Conservation (phyloP, 2,797 vertebrate genomes). For the Karalla daura region DNA sequence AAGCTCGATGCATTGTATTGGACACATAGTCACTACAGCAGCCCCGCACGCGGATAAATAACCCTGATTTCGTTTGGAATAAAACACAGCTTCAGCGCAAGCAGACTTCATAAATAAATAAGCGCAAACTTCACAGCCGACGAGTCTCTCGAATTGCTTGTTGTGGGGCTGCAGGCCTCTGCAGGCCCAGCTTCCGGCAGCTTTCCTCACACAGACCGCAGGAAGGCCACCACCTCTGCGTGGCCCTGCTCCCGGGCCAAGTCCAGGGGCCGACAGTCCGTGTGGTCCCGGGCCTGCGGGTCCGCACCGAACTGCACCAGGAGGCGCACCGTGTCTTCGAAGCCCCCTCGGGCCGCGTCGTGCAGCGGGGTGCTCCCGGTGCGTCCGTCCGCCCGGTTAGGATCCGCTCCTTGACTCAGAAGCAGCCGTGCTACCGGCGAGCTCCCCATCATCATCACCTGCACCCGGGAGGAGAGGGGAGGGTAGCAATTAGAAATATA, state of each 20-base stretch:
- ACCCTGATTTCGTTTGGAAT: constrained; percentile 32
- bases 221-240: constrained; percentile 58
- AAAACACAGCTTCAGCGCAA: not conserved
- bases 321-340: constrained; percentile 74
- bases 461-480: no score
- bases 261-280: constrained; percentile 65
- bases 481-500: no score
- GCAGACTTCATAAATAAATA: constrained; percentile 50
- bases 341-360: constrained; percentile 82
- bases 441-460: constrained; percentile 89
- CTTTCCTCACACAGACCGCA: constrained; percentile 54
- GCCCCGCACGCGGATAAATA: not conserved
- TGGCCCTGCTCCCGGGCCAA: constrained; percentile 66
- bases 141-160: not conserved
- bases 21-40: no score
- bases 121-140: constrained; percentile 6
- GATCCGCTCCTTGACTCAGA: constrained; percentile 73
- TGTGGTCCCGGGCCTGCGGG: constrained; percentile 62
- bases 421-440: constrained; percentile 67
- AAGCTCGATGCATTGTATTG: no score
- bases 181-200: constrained; percentile 12
- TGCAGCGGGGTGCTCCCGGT: constrained; percentile 81
- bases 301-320: constrained; percentile 66
- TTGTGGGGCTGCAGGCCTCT: constrained; percentile 31
- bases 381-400: constrained; percentile 70